Percentiles rank a stretch among this genome's conserved stretches.
These are phyloP conservation scores for Tenthredo livida DNA, from an alignment of 2,888 invertebrate species.

Conservation along the genomic window DNA sequence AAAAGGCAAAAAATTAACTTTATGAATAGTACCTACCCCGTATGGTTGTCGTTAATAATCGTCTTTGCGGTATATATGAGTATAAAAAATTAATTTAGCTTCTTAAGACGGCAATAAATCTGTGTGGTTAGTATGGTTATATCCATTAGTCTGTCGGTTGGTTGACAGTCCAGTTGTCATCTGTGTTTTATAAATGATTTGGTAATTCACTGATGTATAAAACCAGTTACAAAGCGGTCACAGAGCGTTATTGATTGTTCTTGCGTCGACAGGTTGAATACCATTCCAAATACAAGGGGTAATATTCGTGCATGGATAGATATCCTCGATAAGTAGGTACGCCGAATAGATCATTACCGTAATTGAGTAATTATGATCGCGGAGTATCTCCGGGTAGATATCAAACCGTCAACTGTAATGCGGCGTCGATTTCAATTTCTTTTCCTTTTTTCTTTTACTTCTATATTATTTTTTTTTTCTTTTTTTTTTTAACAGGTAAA, in stretches of 20 bases:
- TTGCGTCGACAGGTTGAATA: conserved; percentile 60
- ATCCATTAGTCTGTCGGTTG: conserved; percentile 64
- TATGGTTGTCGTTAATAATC: not conserved
- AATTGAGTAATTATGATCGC: not conserved
- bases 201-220: conserved; percentile 60
- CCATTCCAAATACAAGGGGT: conserved; percentile 58
- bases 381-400: not conserved
- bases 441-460: not conserved
- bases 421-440: not conserved
- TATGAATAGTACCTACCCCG: not conserved
- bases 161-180: conserved; percentile 66
- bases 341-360: not conserved
- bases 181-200: conserved; percentile 69
- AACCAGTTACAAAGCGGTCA: conserved; percentile 51
- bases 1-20: not conserved
- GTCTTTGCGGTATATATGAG: not conserved
- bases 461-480: not conserved
- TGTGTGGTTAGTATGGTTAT: conserved; percentile 8
- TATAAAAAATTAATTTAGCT: conserved; percentile 56
- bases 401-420: not conserved
- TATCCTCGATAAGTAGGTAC: not conserved
- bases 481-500: not conserved
- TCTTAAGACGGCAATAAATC: conserved; percentile 56
- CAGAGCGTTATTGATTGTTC: conserved; percentile 64
- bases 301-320: not conserved